Evolutionary conservation across 1,140 invertebrate species (phyloP).

Genomic region (Aricia agestis): DNA sequence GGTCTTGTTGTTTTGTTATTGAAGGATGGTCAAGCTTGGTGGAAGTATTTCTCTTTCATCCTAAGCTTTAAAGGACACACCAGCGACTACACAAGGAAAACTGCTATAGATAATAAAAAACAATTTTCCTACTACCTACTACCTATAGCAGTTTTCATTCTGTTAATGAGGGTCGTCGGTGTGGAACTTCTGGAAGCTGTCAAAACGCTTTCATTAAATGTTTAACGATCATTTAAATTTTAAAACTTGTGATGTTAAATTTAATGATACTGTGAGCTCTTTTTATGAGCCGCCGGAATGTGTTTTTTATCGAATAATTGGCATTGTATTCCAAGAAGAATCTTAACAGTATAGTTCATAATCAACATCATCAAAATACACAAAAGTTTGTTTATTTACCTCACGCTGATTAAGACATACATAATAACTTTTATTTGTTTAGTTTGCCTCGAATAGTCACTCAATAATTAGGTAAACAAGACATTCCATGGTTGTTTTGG

Average conservation of each 20-base stretch:
- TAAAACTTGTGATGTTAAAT: slow-evolving; percentile 21
- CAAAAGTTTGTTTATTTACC: background rate
- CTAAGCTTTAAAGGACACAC: no score
- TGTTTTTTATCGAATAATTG: background rate
- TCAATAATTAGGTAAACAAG: no score
- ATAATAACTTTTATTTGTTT: no score
- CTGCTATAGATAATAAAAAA: no score
- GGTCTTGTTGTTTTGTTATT: background rate
- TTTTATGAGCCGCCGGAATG: background rate
- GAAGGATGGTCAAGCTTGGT: background rate
- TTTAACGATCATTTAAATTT: slow-evolving; percentile 23
- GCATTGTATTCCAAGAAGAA: background rate
- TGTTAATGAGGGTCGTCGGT: background rate
- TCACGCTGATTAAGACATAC: no score
- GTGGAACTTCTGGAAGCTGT: background rate
- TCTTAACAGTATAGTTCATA: background rate
- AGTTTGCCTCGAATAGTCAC: no score
- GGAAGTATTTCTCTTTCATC: background rate
- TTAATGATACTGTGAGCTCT: slow-evolving; percentile 15
- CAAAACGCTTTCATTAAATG: background rate
- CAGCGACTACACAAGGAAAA: no score
- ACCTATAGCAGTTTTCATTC: background rate
- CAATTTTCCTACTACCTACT: no score
- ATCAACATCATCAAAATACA: no score
- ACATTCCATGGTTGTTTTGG: slow-evolving; percentile 14